A percentile compares a stretch with the other conserved stretches of the same genome.
phyloP scores from a whole-genome alignment of 2,888 invertebrate genomes.

The Pristionchus arcanus region DNA sequence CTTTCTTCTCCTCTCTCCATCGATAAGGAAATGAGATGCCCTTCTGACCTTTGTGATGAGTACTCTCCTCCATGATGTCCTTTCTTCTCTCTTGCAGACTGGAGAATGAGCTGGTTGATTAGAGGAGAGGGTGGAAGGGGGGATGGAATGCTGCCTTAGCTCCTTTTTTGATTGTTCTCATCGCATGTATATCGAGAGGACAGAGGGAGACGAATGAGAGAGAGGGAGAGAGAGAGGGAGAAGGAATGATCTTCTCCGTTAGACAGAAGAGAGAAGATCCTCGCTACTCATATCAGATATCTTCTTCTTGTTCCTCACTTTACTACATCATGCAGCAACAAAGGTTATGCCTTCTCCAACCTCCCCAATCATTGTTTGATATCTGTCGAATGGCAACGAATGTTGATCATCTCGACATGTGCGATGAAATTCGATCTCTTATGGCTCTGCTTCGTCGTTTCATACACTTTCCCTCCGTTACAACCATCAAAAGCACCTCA shows the following conservation, averaged over 20 bases:
- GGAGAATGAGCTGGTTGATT: constrained; percentile 33
- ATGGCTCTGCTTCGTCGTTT: constrained; percentile 43
- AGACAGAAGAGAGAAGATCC: constrained; percentile 45
- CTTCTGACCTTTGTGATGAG: constrained; percentile 7
- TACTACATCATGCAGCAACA: constrained; percentile 51
- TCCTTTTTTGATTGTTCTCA: constrained; percentile 46
- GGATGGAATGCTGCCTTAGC: background rate
- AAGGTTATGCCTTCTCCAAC: constrained; percentile 19
- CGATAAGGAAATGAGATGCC: background rate
- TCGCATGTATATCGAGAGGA: constrained; percentile 41
- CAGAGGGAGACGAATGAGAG: constrained; percentile 44
- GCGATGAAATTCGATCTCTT: constrained; percentile 39
- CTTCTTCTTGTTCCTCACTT: constrained; percentile 53
- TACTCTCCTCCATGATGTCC: background rate
- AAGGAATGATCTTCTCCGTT: constrained; percentile 19
- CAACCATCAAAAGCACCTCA: constrained; percentile 46
- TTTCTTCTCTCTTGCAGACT: background rate
- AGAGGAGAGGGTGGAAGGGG: constrained; percentile 28
- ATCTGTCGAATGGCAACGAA: background rate
- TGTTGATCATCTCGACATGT: constrained; percentile 48
- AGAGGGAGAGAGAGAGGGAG: background rate
- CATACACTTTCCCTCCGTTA: background rate
- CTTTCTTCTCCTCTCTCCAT: background rate
- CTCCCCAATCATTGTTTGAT: background rate
- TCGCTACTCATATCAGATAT: constrained; percentile 32